Percentiles rank a stretch among this genome's conserved stretches.
Conservation (phyloP, 2,888 invertebrate genomes). For the Corythucha ciliata region DNA sequence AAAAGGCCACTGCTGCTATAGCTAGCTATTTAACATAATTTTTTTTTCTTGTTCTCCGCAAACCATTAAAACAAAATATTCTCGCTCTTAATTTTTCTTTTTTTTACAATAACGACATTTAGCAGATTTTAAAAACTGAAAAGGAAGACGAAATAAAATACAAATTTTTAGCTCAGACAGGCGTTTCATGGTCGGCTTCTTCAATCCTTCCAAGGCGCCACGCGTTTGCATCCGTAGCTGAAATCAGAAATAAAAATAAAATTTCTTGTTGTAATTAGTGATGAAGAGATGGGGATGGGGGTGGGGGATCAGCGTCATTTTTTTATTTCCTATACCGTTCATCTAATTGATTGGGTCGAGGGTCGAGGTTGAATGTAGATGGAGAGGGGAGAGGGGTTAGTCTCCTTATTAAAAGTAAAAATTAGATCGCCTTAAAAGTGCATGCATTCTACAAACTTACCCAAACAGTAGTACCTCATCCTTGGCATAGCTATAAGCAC, state of each 20-base stretch:
- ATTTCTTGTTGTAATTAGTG: not conserved
- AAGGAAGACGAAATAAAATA: no score
- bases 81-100: no score
- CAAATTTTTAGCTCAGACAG: slow-evolving; percentile 62
- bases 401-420: not conserved
- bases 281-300: not conserved
- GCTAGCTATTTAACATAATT: no score
- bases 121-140: no score
- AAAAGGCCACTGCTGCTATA: no score
- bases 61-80: no score
- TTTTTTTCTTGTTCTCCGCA: no score
- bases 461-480: slow-evolving; percentile 56
- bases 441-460: slow-evolving; percentile 44
- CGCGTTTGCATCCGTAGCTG: slow-evolving; percentile 66
- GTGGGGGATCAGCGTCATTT: no score
- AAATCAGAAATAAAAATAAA: slow-evolving; percentile 22
- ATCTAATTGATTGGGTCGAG: no score
- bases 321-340: not conserved
- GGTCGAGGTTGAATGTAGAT: no score
- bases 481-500: slow-evolving; percentile 50
- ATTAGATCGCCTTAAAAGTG: not conserved
- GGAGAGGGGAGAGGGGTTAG: no score
- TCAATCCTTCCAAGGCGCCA: slow-evolving; percentile 73
- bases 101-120: no score
- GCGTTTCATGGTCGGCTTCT: slow-evolving; percentile 71